Evolutionary conservation across 2,113 vertebrate genomes (phyloP), one percentile per base, ranked within the genome.

Genomic region (Notarius lentiginosus): DNA sequence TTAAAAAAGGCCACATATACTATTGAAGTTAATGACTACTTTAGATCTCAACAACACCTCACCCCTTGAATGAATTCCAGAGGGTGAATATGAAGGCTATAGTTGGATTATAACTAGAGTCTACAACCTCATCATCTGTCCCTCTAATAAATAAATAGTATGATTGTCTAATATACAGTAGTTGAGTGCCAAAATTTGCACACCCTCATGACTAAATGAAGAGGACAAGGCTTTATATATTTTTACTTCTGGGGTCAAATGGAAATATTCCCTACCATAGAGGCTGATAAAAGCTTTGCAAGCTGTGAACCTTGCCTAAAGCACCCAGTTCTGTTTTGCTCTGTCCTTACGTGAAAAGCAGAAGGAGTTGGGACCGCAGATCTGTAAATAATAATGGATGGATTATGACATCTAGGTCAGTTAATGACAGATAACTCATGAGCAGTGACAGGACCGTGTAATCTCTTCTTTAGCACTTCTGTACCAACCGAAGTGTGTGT

Each of bases 401-500:
- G 27, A 47, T 14, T 20, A 49, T 72, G 12, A 82, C 41, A 65
- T 65, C 60, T 76, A 11, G 24, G 22, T 9, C 55, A 65, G 55
- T 76, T 72, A 34, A 73, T 55, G 24, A 24, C 49, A 5, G 66
- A 72, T 24, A 20, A 76, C 27, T 51, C 22, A 3, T 1, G 15
- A 49, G 41, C 15, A 20, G 24, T 77, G 72, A 24, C 11, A 17
- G 60, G 56, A 76, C 9, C 60, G 6, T 0, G 15, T 47, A 47
- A 22, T 12, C 30, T 47, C 18, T 73, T 41, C 68, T 75, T 75
- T 18, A 75, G 24, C 55, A 47, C 53, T 70, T 53, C 63, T 73
- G 34, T 56, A 65, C 72, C 80, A 65, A 79, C 83, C 83, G 88
- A 87, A 75, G 90, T 87, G 70, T 83, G 51, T 84, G 51, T 47